Conservation (phyloP, 2,888 invertebrate species). For the Agonopterix arenella region DNA sequence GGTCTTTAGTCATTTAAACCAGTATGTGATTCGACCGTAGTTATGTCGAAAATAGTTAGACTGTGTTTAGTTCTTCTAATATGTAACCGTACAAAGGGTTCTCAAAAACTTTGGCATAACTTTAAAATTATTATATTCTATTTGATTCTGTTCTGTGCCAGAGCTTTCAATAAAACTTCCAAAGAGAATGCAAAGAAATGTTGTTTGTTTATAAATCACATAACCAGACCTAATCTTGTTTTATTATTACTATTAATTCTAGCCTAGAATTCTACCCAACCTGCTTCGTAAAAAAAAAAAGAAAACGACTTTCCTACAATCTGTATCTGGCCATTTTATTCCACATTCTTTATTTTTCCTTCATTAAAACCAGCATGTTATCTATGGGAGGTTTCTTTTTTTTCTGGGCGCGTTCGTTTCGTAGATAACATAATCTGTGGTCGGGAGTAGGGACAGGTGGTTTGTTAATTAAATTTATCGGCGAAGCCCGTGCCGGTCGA, state of each 20-base stretch:
- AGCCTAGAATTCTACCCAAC: not conserved
- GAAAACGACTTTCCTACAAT: not conserved
- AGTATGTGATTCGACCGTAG: too few species aligned
- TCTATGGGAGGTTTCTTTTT: not conserved
- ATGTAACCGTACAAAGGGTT: too few species aligned
- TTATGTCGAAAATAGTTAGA: too few species aligned
- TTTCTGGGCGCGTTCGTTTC: not conserved
- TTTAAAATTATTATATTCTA: too few species aligned
- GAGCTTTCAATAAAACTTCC: too few species aligned
- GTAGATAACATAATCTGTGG: conserved; percentile 14
- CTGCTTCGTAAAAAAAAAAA: too few species aligned
- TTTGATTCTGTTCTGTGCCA: too few species aligned
- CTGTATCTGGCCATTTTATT: not conserved
- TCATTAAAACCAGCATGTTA: conserved; percentile 5
- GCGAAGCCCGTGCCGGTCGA: conserved; percentile 1
- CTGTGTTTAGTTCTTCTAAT: too few species aligned
- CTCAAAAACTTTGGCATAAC: too few species aligned
- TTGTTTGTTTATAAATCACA: conserved; percentile 4
- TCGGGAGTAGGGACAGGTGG: conserved; percentile 6
- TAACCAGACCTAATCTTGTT: too few species aligned
- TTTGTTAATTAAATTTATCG: conserved; percentile 14
- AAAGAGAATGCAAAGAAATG: not conserved
- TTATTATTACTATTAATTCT: not conserved
- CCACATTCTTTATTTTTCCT: not conserved
- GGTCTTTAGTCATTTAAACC: too few species aligned